A percentile compares a stretch with the other conserved stretches of the same genome.
Conservation (phyloP, 2,113 vertebrate genomes). For the Neoarius graeffei region DNA sequence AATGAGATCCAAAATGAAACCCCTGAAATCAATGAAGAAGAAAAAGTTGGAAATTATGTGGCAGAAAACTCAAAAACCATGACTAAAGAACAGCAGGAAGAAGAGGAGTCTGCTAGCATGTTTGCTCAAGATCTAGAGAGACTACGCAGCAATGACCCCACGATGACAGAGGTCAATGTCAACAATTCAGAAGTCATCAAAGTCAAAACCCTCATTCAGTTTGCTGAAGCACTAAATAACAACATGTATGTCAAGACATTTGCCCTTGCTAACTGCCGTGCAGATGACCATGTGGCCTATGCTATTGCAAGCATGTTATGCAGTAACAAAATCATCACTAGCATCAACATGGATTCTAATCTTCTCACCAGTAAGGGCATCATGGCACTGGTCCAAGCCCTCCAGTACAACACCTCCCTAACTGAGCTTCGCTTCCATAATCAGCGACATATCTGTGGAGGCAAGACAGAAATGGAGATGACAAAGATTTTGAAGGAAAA, state of each 20-base stretch:
- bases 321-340: slow-evolving; percentile 85
- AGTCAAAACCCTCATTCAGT: slow-evolving; percentile 88
- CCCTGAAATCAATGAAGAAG: not conserved
- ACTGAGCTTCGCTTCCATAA: slow-evolving; percentile 97
- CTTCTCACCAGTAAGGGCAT: slow-evolving; percentile 94
- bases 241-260: slow-evolving; percentile 85
- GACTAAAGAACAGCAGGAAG: slow-evolving; percentile 67
- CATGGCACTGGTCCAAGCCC: slow-evolving; percentile 88
- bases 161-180: slow-evolving; percentile 84
- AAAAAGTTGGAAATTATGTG: slow-evolving; percentile 61
- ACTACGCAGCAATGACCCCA: slow-evolving; percentile 81
- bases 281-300: slow-evolving; percentile 93
- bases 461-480: slow-evolving; percentile 98
- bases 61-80: slow-evolving; percentile 61
- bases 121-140: slow-evolving; percentile 90
- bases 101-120: slow-evolving; percentile 83
- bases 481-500: slow-evolving; percentile 93
- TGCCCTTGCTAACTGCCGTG: slow-evolving; percentile 90
- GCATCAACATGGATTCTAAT: slow-evolving; percentile 96
- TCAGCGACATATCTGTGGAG: slow-evolving; percentile 95
- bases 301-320: slow-evolving; percentile 88
- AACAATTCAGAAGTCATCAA: slow-evolving; percentile 98
- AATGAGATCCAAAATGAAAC: slow-evolving; percentile 48
- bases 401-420: slow-evolving; percentile 87
- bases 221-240: slow-evolving; percentile 85